Evolutionary conservation across 2,888 invertebrate genomes (phyloP).

Genomic region (Megamerina dolium): DNA sequence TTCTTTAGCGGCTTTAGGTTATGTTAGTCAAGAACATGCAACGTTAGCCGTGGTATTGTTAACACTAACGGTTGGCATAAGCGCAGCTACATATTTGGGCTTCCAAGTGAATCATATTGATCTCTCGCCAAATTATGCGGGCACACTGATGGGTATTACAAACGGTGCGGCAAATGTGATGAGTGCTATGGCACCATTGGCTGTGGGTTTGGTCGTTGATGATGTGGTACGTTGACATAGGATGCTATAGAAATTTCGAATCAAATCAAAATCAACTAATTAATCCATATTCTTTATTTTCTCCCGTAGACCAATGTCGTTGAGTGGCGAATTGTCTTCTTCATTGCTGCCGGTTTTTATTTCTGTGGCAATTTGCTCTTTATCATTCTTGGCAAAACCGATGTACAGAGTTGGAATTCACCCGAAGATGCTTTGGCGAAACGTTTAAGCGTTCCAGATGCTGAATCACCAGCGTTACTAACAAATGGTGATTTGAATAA

Average conservation of each 20-base stretch:
- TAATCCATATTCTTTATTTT: neutral
- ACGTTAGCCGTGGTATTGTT: conserved; percentile 59
- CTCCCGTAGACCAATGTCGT: conserved; percentile 35
- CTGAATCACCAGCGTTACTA: conserved; percentile 23
- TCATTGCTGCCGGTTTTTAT: conserved; percentile 53
- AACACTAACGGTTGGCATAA: conserved; percentile 67
- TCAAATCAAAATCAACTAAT: neutral
- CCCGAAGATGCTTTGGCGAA: conserved; percentile 35
- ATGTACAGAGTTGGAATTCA: conserved; percentile 58
- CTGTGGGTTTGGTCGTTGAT: conserved; percentile 62
- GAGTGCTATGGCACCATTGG: conserved; percentile 70
- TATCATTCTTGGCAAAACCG: conserved; percentile 53
- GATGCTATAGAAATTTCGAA: no score
- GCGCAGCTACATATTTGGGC: conserved; percentile 70
- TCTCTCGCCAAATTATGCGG: conserved; percentile 76
- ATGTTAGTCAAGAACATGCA: conserved; percentile 46
- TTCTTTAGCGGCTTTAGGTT: conserved; percentile 59
- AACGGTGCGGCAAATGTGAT: conserved; percentile 73
- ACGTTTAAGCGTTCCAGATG: conserved; percentile 20
- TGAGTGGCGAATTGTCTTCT: conserved; percentile 56
- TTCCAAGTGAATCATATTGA: conserved; percentile 81
- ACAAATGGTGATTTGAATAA: conserved; percentile 20
- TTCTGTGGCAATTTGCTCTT: conserved; percentile 54
- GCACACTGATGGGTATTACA: conserved; percentile 78
- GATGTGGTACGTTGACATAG: conserved; percentile 59